These are phyloP conservation scores for Physella acuta DNA, from an alignment of 1,140 invertebrate species.

Conservation along the genomic window DNA sequence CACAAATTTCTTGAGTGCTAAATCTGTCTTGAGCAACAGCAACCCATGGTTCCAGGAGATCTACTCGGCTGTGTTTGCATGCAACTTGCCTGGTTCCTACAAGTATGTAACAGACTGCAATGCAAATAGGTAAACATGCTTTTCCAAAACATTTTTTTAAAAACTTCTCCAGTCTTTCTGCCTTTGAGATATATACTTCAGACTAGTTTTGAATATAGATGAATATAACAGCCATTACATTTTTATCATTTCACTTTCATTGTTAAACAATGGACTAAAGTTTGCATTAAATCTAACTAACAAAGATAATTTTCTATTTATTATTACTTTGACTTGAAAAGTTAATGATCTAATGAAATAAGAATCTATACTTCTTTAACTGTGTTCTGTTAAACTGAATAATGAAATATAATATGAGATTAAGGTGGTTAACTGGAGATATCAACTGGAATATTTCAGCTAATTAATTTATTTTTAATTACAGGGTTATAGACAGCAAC, in stretches of 20 bases:
- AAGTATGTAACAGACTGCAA: background rate
- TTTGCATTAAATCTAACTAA: too few relatives aligned
- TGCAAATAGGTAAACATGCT: background rate
- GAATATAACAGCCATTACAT: too few relatives aligned
- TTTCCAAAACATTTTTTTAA: background rate
- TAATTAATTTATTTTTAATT: too few relatives aligned
- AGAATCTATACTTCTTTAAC: background rate
- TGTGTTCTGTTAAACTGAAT: too few relatives aligned
- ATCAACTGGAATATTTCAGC: too few relatives aligned
- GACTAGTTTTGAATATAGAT: too few relatives aligned
- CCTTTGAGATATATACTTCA: background rate
- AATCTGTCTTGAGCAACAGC: background rate
- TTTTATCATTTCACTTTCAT: too few relatives aligned
- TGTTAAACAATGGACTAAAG: too few relatives aligned
- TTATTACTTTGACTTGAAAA: too few relatives aligned
- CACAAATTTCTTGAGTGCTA: slow-evolving; percentile 24
- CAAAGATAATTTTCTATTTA: too few relatives aligned
- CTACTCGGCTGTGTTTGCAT: slow-evolving; percentile 40
- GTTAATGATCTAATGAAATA: background rate
- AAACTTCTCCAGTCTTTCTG: background rate
- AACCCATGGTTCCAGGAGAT: slow-evolving; percentile 55
- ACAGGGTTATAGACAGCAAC: slow-evolving; percentile 1
- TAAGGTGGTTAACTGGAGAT: too few relatives aligned
- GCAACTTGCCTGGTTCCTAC: slow-evolving; percentile 32
- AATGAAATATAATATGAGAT: too few relatives aligned